These are phyloP conservation scores for Zaprionus ornatus DNA, from an alignment of 1,140 invertebrate species.

Conservation along the genomic window DNA sequence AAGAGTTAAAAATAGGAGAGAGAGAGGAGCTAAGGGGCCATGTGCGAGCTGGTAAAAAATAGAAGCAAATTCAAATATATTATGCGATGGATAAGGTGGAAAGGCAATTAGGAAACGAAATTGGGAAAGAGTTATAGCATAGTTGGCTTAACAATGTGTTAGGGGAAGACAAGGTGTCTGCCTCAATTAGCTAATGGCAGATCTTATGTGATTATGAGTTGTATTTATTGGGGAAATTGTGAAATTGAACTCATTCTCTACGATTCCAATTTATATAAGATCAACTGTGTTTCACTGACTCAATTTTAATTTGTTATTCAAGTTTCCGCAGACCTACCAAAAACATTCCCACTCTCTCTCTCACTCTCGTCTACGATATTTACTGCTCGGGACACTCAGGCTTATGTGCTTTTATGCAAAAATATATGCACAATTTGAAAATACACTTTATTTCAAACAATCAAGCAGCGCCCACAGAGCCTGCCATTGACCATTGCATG, in stretches of 20 bases:
- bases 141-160: conserved; percentile 9
- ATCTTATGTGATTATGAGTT: not conserved
- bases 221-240: not conserved
- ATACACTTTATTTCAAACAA: conserved; percentile 36
- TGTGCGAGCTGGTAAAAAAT: conserved; percentile 32
- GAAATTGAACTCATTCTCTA: not conserved
- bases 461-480: conserved; percentile 22
- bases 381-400: not conserved
- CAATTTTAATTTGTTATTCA: not conserved
- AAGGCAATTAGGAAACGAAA: conserved; percentile 22
- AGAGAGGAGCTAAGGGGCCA: not conserved
- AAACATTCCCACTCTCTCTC: not conserved
- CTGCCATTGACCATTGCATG: not conserved
- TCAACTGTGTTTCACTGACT: not conserved
- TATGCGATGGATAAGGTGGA: conserved; percentile 15
- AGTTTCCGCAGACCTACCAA: not conserved
- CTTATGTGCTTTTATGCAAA: not conserved
- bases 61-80: conserved; percentile 12
- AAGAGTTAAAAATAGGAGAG: conserved; percentile 69
- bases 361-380: not conserved
- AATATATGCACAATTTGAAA: conserved; percentile 26
- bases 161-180: not conserved
- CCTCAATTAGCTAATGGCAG: not conserved
- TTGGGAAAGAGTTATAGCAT: not conserved
- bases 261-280: not conserved